These are phyloP conservation scores for Epinephelus coioides DNA, from an alignment of 2,797 vertebrate genomes.

Conservation along the genomic window DNA sequence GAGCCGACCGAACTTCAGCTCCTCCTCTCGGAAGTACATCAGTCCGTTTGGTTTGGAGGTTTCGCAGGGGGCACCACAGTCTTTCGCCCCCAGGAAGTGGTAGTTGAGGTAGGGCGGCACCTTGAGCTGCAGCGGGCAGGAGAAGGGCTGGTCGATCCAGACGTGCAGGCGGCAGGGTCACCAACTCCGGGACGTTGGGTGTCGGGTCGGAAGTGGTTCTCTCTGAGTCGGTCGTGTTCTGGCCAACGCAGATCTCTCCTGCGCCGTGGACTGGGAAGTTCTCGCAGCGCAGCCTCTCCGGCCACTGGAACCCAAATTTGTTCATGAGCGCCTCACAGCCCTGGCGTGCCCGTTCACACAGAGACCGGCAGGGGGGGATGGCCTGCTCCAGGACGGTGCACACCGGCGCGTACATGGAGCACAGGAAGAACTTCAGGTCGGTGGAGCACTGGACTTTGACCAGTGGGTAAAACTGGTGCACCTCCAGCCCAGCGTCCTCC, in stretches of 20 bases:
- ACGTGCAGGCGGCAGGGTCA: slow-evolving; percentile 70
- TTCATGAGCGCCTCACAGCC: slow-evolving; percentile 94
- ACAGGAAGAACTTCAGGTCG: slow-evolving; percentile 93
- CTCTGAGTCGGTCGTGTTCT: slow-evolving; percentile 85
- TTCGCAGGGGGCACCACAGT: slow-evolving; percentile 94
- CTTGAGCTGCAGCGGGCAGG: slow-evolving; percentile 91
- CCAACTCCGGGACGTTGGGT: slow-evolving; percentile 74
- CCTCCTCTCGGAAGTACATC: slow-evolving; percentile 93
- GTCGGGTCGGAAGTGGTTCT: slow-evolving; percentile 82
- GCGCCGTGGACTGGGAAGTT: slow-evolving; percentile 89
- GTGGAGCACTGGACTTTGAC: slow-evolving; percentile 90
- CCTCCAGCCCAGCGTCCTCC: slow-evolving; percentile 92
- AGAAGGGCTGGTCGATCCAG: slow-evolving; percentile 83
- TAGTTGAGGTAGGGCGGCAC: slow-evolving; percentile 92
- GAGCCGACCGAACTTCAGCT: slow-evolving; percentile 89
- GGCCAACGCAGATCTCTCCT: slow-evolving; percentile 91
- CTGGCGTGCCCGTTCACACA: slow-evolving; percentile 90
- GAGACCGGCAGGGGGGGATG: slow-evolving; percentile 90
- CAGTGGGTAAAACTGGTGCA: slow-evolving; percentile 93
- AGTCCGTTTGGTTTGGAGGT: slow-evolving; percentile 87
- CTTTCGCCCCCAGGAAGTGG: slow-evolving; percentile 90
- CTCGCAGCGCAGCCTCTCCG: slow-evolving; percentile 89
- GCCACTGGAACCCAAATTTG: slow-evolving; percentile 93
- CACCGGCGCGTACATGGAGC: slow-evolving; percentile 95
- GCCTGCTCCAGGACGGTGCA: slow-evolving; percentile 94